Conservation (phyloP, 2,797 vertebrate species). For the Tarsius wallacei region DNA sequence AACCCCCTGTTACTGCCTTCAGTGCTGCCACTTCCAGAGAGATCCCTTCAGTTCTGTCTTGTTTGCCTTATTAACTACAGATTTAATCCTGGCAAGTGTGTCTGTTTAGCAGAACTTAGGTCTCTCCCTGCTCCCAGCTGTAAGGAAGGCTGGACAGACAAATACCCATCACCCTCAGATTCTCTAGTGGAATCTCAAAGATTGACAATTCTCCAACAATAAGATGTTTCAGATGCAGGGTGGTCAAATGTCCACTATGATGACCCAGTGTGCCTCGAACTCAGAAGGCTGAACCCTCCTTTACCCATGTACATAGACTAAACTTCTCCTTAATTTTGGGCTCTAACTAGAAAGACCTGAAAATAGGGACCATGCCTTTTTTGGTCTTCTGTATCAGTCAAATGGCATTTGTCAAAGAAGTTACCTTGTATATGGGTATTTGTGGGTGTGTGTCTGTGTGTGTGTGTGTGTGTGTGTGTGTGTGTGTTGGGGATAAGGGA, state of each 20-base stretch:
- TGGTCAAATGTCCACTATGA: neutral
- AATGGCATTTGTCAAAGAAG: neutral
- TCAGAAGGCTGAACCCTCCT: neutral
- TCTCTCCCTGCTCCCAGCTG: neutral
- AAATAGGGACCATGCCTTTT: neutral
- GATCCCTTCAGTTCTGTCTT: neutral
- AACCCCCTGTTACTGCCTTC: too few relatives aligned
- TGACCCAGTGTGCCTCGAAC: neutral
- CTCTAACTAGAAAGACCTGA: neutral
- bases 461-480: neutral
- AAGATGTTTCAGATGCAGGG: neutral
- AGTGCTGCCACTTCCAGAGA: neutral
- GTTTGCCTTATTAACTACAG: neutral
- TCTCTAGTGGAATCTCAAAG: neutral
- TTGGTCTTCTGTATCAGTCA: neutral
- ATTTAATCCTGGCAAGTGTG: neutral
- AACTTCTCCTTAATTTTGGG: neutral
- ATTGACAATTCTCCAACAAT: neutral
- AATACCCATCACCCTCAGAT: neutral
- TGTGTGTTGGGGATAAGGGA: too few relatives aligned
- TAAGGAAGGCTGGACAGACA: neutral
- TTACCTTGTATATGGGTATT: neutral
- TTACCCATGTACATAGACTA: neutral
- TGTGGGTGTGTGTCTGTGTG: neutral
- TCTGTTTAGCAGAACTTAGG: neutral